Evolutionary conservation across 2,113 vertebrate species (phyloP).

Genomic region (Chlamydotis undulata): DNA sequence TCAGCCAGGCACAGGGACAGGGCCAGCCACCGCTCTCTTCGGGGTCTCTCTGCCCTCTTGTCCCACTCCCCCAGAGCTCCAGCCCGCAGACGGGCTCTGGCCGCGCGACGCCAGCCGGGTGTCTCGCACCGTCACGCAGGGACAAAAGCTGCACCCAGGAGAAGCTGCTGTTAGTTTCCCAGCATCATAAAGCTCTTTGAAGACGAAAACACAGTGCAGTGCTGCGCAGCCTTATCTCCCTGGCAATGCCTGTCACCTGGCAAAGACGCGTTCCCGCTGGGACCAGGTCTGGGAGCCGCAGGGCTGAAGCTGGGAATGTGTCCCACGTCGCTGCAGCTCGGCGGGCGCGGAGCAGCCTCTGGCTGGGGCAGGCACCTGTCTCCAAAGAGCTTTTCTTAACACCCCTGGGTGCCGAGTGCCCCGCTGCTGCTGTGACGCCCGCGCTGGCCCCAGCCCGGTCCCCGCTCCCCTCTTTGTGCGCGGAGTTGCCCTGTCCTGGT

Average conservation of each 20-base stretch:
- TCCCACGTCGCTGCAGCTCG: neutral
- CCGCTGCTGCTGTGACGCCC: neutral
- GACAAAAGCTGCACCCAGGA: neutral
- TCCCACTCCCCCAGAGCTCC: neutral
- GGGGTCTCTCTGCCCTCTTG: neutral
- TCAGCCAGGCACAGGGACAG: accelerated
- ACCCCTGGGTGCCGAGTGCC: no score
- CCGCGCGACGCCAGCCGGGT: accelerated
- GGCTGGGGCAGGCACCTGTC: neutral
- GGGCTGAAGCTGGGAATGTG: neutral
- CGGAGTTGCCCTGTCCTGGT: neutral
- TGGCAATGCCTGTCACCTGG: neutral
- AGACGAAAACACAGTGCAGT: neutral
- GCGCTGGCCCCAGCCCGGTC: neutral
- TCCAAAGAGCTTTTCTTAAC: neutral
- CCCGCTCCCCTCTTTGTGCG: neutral
- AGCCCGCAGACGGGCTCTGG: neutral
- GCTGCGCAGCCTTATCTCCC: neutral
- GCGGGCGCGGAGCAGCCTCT: neutral
- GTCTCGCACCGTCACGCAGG: neutral
- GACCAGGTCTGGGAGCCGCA: accelerated
- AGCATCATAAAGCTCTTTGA: neutral
- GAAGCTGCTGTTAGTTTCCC: neutral
- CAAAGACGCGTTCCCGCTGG: neutral
- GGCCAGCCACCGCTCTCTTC: neutral